Percentiles rank a stretch among this genome's conserved stretches.
Evolutionary conservation across 2,113 vertebrate species (phyloP).

Genomic region (Stictonetta naevosa): DNA sequence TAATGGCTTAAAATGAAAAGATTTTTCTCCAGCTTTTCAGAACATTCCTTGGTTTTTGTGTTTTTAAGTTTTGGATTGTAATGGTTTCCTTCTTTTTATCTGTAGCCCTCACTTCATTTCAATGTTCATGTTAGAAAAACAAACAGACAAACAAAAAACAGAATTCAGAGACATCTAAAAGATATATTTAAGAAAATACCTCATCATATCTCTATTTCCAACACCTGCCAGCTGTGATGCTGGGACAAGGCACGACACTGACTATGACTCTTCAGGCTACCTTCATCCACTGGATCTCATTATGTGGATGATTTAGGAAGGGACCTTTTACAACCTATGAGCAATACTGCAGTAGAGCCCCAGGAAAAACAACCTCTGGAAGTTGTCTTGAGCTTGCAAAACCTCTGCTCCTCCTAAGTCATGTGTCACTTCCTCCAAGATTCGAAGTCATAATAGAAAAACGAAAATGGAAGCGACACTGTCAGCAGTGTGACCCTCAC

Average conservation of each 20-base stretch:
- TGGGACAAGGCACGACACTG: background rate
- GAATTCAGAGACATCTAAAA: background rate
- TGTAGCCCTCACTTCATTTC: background rate
- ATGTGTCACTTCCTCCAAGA: background rate
- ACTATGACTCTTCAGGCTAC: background rate
- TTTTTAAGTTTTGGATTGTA: background rate
- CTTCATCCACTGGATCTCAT: background rate
- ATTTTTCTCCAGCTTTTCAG: background rate
- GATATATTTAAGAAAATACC: background rate
- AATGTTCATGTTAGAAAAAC: background rate
- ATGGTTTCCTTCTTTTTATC: background rate
- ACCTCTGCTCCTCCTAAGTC: background rate
- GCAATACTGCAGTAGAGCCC: background rate
- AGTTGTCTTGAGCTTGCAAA: background rate
- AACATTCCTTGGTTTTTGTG: background rate
- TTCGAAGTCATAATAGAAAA: background rate
- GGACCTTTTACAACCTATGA: background rate
- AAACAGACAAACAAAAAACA: accelerated
- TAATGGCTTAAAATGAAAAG: background rate
- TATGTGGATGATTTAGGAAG: background rate
- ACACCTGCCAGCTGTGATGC: background rate
- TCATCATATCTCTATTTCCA: background rate
- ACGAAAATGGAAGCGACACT: background rate
- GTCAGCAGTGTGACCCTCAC: background rate
- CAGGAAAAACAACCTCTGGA: background rate